Percentiles rank a stretch among this genome's conserved stretches.
phyloP scores from a whole-genome alignment of 2,113 vertebrate species.

The Prionailurus viverrinus region DNA sequence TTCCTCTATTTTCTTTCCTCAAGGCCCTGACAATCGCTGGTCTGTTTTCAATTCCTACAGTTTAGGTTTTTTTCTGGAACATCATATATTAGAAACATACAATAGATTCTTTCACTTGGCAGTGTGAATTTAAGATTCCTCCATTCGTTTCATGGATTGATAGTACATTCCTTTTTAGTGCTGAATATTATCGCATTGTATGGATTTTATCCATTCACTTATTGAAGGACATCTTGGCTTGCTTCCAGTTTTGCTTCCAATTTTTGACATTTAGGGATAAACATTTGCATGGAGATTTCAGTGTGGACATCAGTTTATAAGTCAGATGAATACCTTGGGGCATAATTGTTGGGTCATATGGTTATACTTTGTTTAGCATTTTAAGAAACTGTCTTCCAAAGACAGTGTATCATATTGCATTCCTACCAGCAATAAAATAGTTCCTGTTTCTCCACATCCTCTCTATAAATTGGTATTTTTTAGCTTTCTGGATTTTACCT shows the following conservation, averaged over 20 bases:
- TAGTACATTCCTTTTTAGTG: neutral
- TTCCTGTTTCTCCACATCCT: too few species aligned
- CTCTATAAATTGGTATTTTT: neutral
- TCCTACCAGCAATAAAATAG: neutral
- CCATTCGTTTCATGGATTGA: neutral
- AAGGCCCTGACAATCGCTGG: neutral
- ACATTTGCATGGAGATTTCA: neutral
- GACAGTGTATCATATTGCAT: neutral
- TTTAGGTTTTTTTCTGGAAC: neutral
- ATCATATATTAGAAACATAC: neutral
- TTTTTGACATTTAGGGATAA: neutral
- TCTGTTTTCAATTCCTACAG: neutral
- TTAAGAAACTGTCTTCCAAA: neutral
- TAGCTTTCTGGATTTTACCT: neutral
- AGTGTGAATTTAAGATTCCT: neutral
- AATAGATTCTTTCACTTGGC: neutral
- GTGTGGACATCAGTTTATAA: neutral
- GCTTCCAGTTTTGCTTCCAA: neutral
- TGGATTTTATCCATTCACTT: neutral
- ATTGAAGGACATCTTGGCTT: neutral
- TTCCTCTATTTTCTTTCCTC: neutral
- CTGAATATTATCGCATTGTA: neutral
- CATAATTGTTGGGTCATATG: neutral
- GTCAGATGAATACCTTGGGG: neutral
- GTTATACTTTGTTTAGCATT: neutral